Evolutionary conservation across 2,113 vertebrate species (phyloP).

Genomic region (Eubucco bourcierii): DNA sequence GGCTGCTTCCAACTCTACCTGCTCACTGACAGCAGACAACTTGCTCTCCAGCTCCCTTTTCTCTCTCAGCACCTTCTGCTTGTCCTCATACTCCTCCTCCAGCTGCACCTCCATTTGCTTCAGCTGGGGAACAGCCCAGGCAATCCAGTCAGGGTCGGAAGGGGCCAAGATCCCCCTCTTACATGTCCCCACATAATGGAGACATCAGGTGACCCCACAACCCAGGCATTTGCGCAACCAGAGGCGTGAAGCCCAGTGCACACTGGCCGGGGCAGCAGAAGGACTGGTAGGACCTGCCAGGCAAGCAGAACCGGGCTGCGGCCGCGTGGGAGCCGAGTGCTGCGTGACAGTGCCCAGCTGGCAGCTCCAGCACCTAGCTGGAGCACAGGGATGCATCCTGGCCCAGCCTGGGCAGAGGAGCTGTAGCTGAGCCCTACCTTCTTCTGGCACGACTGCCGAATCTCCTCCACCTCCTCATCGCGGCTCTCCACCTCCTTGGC

Average conservation of each 20-base stretch:
- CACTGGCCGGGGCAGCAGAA: neutral
- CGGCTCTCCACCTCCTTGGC: slow-evolving; percentile 93
- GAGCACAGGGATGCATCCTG: neutral
- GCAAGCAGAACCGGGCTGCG: neutral
- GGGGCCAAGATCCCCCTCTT: neutral
- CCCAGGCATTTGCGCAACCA: neutral
- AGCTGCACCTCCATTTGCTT: slow-evolving; percentile 96
- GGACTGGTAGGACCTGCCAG: neutral
- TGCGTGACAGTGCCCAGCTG: neutral
- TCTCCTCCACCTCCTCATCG: slow-evolving; percentile 95
- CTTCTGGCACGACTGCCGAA: slow-evolving; percentile 94
- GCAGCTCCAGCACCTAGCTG: neutral
- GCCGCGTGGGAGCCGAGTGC: neutral
- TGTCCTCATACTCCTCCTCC: slow-evolving; percentile 95
- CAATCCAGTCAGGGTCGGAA: neutral
- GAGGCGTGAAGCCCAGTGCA: neutral
- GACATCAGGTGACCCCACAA: neutral
- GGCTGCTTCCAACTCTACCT: slow-evolving; percentile 73
- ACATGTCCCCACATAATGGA: accelerated
- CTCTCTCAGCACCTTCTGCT: slow-evolving; percentile 94
- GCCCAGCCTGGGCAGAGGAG: too few relatives aligned
- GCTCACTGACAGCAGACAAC: slow-evolving; percentile 84
- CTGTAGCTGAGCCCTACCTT: slow-evolving; percentile 74
- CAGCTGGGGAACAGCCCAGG: slow-evolving; percentile 72
- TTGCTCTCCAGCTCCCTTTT: slow-evolving; percentile 92